A percentile compares a stretch with the other conserved stretches of the same genome.
Evolutionary conservation across 1,140 invertebrate species (phyloP).

Genomic region (Harlomillsia oculata): DNA sequence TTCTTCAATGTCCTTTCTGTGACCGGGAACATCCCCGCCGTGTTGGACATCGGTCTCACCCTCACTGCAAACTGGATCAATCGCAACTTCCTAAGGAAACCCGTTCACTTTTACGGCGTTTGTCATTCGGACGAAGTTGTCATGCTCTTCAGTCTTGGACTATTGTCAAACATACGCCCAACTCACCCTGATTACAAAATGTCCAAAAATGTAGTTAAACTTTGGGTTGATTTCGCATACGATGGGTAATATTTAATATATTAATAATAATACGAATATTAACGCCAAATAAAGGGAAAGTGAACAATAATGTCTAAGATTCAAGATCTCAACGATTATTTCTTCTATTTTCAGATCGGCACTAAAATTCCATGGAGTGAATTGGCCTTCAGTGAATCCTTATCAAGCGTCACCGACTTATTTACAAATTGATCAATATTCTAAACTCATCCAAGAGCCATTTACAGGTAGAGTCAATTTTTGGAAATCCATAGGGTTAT

Average conservation of each 20-base stretch:
- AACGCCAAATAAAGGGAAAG: too few species aligned
- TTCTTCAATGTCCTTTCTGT: conserved; percentile 8
- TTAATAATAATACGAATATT: too few species aligned
- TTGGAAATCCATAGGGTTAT: too few species aligned
- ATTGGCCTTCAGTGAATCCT: not conserved
- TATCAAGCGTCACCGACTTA: not conserved
- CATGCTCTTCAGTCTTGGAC: conserved; percentile 4
- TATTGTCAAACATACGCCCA: conserved; percentile 2
- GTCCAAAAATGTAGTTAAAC: conserved; percentile 11
- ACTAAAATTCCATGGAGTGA: not conserved
- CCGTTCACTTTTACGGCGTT: not conserved
- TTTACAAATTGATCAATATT: not conserved
- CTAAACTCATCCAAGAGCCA: not conserved
- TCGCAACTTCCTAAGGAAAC: not conserved
- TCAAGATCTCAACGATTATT: too few species aligned
- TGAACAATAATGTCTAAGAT: too few species aligned
- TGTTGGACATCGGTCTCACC: not conserved
- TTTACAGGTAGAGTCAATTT: too few species aligned
- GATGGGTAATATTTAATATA: conserved; percentile 7
- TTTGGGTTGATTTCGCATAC: conserved; percentile 16
- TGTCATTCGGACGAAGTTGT: conserved; percentile 16
- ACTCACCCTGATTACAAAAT: conserved; percentile 11
- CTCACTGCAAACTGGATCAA: conserved; percentile 5
- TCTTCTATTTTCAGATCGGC: not conserved
- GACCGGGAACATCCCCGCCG: not conserved